phyloP scores from a whole-genome alignment of 2,888 invertebrate species.

The Bedellia somnulentella region DNA sequence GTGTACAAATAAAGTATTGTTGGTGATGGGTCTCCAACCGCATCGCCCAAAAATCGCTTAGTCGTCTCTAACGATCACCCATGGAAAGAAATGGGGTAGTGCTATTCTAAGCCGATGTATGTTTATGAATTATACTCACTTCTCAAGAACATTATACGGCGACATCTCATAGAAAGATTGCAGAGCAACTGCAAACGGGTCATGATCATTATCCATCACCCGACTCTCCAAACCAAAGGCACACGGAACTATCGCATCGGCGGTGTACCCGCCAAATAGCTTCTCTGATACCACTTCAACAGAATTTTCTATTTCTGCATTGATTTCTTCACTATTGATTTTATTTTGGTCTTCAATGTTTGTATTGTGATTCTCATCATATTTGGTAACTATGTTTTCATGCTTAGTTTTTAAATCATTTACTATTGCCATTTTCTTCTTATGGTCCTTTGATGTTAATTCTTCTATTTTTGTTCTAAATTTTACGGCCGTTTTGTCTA shows the following conservation, averaged over 20 bases:
- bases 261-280: slow-evolving; percentile 45
- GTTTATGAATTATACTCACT: slow-evolving; percentile 24
- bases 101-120: too few species aligned
- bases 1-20: too few species aligned
- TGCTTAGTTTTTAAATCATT: too few species aligned
- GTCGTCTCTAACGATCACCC: too few species aligned
- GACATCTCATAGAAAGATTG: slow-evolving; percentile 47
- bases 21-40: too few species aligned
- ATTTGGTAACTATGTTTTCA: too few species aligned
- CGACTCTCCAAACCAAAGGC: slow-evolving; percentile 45
- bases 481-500: slow-evolving; percentile 39
- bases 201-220: slow-evolving; percentile 41
- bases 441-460: too few species aligned
- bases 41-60: too few species aligned
- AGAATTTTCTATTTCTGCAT: slow-evolving; percentile 5
- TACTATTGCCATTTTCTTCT: too few species aligned
- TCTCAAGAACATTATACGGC: slow-evolving; percentile 39
- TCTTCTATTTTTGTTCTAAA: slow-evolving; percentile 26
- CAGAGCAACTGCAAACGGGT: slow-evolving; percentile 47
- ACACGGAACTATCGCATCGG: slow-evolving; percentile 50
- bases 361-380: slow-evolving; percentile 10
- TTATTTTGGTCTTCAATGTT: not conserved
- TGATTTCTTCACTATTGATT: slow-evolving; percentile 7
- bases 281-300: slow-evolving; percentile 32
- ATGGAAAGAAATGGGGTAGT: too few species aligned